Evolutionary conservation across 2,113 vertebrate species (phyloP), one percentile per base, ranked within the genome.

Genomic region (Cyprinus carpio): DNA sequence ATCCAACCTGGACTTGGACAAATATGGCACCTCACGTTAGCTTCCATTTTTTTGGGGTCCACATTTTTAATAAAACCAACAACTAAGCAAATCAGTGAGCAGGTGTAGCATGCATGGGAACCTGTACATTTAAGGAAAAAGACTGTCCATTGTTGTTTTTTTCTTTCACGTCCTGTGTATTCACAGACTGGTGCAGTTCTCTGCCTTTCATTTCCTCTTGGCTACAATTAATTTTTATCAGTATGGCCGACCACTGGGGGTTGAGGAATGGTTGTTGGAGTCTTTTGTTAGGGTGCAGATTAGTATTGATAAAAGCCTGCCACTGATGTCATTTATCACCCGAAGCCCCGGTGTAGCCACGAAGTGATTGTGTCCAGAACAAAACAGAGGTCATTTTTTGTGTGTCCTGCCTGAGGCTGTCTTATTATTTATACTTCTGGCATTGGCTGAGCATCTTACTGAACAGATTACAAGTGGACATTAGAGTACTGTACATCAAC

Each of bases 141-240:
- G n/a, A n/a, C n/a, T n/a, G n/a, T n/a, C n/a, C n/a, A n/a, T n/a
- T n/a, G n/a, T n/a, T n/a, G n/a, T n/a, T n/a, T n/a, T n/a, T 46
- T n/a, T n/a, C n/a, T n/a, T n/a, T n/a, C n/a, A n/a, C n/a, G n/a
- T n/a, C n/a, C 27, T 69, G n/a, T 86, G 75, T 86, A n/a, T n/a
- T n/a, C n/a, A n/a, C 81, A 64, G 51, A 46, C 60, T 40, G 37
- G 84, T 78, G 49, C 77, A 78, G 94, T 91, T 89, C 86, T 88
- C 75, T 87, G 91, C 93, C 90, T n/a, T 93, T 87, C 69, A 92
- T 86, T 88, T 92, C 62, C 43, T 51, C 46, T 81, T 23, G 11
- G 34, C 82, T 62, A 58, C 75, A 87, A 87, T 81, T 87, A 81
- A 75, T 85, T 67, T n/a, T 16, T 49, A 75, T 75, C 71, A 46